These are phyloP conservation scores for Odontocolon sp. DNA, from an alignment of 2,888 invertebrate genomes.

Conservation along the genomic window DNA sequence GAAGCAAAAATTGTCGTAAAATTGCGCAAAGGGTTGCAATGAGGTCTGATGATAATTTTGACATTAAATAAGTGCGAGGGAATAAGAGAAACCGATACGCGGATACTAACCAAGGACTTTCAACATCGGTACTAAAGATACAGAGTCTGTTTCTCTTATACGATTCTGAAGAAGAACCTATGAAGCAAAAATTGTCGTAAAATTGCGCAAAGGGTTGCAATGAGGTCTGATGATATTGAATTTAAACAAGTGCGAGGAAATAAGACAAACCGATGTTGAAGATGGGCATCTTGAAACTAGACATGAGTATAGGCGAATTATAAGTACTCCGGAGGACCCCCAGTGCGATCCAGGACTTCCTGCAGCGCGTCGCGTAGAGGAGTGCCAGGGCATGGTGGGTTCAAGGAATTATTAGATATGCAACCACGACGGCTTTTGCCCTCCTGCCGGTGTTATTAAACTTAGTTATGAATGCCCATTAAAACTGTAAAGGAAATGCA, in stretches of 20 bases:
- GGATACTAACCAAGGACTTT: constrained; percentile 57
- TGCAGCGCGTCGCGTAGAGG: constrained; percentile 39
- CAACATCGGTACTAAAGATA: constrained; percentile 24
- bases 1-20: constrained; percentile 19
- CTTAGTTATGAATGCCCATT: constrained; percentile 81
- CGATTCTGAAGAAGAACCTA: constrained; percentile 20
- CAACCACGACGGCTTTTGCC: constrained; percentile 75
- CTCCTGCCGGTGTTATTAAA: constrained; percentile 78
- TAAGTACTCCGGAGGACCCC: constrained; percentile 30
- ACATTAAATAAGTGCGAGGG: not conserved
- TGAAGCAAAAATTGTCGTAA: constrained; percentile 18
- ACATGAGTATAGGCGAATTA: constrained; percentile 1
- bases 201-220: no score
- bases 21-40: no score
- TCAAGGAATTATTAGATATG: constrained; percentile 75
- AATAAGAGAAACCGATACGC: constrained; percentile 58
- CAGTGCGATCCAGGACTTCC: constrained; percentile 36
- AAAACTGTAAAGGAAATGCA: constrained; percentile 81
- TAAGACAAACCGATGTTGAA: not conserved
- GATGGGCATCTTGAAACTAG: constrained; percentile 10
- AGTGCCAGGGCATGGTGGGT: constrained; percentile 46
- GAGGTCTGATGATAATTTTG: not conserved
- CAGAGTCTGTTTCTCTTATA: not conserved
- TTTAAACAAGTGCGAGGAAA: not conserved
- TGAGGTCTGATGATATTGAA: not conserved